phyloP scores from a whole-genome alignment of 2,888 invertebrate species.

The Pandemis cinnamomeana region DNA sequence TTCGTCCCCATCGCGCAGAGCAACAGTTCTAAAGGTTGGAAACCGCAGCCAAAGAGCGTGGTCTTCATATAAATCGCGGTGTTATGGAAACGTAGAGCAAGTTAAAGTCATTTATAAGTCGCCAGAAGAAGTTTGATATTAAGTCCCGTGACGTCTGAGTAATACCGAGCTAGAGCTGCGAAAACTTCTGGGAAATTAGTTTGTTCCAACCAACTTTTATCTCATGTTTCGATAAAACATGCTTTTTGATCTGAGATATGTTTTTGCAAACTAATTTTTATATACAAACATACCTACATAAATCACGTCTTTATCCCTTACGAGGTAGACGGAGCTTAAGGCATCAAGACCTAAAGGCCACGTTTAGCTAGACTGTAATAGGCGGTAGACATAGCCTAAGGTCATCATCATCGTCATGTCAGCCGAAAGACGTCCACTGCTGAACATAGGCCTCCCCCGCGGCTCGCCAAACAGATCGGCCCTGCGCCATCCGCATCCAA shows the following conservation, averaged over 20 bases:
- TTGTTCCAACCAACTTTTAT: constrained; percentile 14
- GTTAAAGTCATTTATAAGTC: constrained; percentile 35
- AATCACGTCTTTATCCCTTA: no score
- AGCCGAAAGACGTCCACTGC: no score
- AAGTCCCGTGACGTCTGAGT: constrained; percentile 36
- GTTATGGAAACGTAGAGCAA: constrained; percentile 20
- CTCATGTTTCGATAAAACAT: constrained; percentile 3
- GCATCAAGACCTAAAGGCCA: no score
- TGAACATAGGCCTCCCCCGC: no score
- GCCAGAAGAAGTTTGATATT: constrained; percentile 32
- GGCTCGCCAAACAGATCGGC: no score
- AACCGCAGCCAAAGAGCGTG: neutral
- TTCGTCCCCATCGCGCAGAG: neutral
- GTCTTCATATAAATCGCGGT: constrained; percentile 5
- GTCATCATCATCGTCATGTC: no score
- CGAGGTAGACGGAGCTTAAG: no score
- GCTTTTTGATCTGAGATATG: neutral
- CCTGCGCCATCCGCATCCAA: no score
- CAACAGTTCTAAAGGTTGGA: neutral
- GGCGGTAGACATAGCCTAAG: no score
- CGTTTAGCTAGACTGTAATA: no score
- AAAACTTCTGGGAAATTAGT: constrained; percentile 30
- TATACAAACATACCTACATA: no score
- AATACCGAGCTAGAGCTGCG: constrained; percentile 24
- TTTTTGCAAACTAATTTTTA: neutral